Evolutionary conservation across 2,113 vertebrate genomes (phyloP).

Genomic region (Asarcornis scutulata): DNA sequence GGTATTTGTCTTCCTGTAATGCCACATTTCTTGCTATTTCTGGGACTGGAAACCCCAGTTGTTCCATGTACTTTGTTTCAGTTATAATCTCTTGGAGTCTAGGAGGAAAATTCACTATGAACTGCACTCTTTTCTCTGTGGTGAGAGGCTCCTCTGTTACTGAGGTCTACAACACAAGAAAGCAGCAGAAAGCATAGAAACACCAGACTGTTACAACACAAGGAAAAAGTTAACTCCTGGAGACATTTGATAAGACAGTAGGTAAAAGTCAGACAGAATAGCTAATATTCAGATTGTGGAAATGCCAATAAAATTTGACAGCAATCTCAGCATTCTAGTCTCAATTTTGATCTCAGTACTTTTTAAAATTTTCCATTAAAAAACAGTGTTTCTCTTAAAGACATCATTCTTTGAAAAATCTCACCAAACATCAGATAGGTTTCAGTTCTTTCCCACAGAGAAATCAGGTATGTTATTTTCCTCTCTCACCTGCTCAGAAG

Average conservation of each 20-base stretch:
- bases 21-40: conserved; percentile 81
- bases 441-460: not conserved
- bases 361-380: not conserved
- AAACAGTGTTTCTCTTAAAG: not conserved
- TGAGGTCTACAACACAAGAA: conserved; percentile 15
- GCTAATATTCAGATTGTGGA: not conserved
- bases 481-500: conserved; percentile 51
- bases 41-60: conserved; percentile 81
- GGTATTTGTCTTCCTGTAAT: conserved; percentile 83
- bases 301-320: not conserved
- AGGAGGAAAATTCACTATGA: conserved; percentile 84
- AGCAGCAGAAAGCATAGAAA: conserved; percentile 2
- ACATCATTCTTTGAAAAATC: not conserved
- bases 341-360: not conserved
- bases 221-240: not conserved
- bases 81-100: conserved; percentile 83
- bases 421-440: not conserved
- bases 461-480: not conserved
- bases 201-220: not conserved
- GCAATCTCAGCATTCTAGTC: not conserved
- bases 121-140: conserved; percentile 42
- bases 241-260: not conserved
- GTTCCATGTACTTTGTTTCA: conserved; percentile 86
- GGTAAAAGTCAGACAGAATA: not conserved
- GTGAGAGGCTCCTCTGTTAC: not conserved